Base-by-base conservation (phyloP, 2,888 invertebrate species). In the Octonoba sinensis region DNA sequence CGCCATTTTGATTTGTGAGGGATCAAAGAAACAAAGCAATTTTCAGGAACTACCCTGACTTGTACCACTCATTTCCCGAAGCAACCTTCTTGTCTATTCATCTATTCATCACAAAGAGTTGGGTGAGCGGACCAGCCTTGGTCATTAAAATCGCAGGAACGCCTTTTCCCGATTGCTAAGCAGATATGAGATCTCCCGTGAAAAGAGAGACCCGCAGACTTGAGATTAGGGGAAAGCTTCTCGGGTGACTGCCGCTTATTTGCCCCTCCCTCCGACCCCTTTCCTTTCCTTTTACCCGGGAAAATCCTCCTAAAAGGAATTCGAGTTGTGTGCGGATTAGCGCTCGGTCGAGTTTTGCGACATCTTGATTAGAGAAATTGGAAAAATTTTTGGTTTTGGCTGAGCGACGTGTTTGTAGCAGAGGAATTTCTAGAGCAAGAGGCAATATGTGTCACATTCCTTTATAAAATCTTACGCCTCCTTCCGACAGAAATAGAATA, bases 131-230 rank as follows among this genome's bases (percentile, higher is more conserved):
- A 47, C 36, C 24, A 44, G 46, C 44, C 36, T 16, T 51, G 72
- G 54, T 73, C 73, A 81, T 81, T 79, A 79, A 79, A 73, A 73
- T 67, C 71, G 27, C 60, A 72, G 72, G 54, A 72, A 66, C 62
- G 65, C 71, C 65, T 72, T 66, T 67, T 56, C 62, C 20, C 54
- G 71, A 78, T 78, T 73, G 66, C 36, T 49, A 22, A 66, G 67
- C 72, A 73, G 67, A 79, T 72, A 69, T 77, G 70, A 77, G 69
- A 76, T 64, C 57, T 62, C 59, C 24, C n/a, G 20, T 47, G 74
- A 66, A 74, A 65, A 64, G 56, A 56, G 65, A 71, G 70, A 71
- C 44, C 44, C 44, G 44, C 22, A 24, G 62, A 56, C 44, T 18
- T 44, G 18, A 70, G 76, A 69, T 77, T 67, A 67, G 36, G 44